Evolutionary conservation across 2,797 vertebrate genomes (phyloP).

Genomic region (Halcyon chelicuti): DNA sequence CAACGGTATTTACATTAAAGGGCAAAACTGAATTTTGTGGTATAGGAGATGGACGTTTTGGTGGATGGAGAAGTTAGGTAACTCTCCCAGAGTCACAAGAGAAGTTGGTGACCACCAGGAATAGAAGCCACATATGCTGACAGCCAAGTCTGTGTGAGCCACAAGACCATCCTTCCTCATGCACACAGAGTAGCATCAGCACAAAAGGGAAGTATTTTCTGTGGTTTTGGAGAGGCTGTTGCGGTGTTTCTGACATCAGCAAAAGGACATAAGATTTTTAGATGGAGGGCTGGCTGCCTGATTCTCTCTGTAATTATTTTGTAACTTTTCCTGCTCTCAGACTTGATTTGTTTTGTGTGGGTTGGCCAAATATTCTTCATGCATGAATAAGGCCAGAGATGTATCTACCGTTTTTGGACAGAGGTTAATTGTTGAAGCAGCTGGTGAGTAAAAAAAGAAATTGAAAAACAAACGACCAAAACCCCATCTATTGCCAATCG

Average conservation of each 20-base stretch:
- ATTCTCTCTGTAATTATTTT: not conserved
- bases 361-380: not conserved
- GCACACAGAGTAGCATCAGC: not conserved
- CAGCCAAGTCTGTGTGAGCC: not conserved
- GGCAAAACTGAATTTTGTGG: not conserved
- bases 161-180: conserved; percentile 43
- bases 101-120: conserved; percentile 24
- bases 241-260: not conserved
- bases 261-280: not conserved
- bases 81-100: conserved; percentile 3
- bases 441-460: not conserved
- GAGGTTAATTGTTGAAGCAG: not conserved
- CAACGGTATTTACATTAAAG: not conserved
- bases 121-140: conserved; percentile 27
- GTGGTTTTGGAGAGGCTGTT: conserved; percentile 9
- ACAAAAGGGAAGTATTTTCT: conserved; percentile 1
- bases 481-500: not conserved
- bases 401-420: not conserved
- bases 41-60: not conserved
- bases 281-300: not conserved
- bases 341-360: not conserved
- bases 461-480: no score
- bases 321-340: not conserved
- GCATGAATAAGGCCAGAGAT: not conserved
- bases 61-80: conserved; percentile 3